Conservation (phyloP, 1,140 invertebrate genomes). For the Chionoecetes opilio region DNA sequence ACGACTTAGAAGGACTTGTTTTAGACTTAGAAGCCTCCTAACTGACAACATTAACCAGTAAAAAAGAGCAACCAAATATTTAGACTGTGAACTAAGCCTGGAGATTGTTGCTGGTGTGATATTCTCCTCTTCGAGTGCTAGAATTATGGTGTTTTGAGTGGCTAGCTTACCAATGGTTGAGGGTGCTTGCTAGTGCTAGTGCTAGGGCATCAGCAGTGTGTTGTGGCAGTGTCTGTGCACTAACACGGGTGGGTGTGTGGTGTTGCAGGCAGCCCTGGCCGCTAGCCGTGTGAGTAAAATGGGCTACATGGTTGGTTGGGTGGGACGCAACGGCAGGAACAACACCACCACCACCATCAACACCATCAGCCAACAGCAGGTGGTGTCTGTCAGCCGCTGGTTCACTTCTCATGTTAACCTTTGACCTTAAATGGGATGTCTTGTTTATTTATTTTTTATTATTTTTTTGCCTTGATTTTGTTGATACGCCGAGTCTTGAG, state of each 20-base stretch:
- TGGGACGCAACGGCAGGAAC: slow-evolving; percentile 77
- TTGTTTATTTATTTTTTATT: background rate
- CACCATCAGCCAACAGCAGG: slow-evolving; percentile 71
- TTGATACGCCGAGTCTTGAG: background rate
- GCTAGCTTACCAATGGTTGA: slow-evolving; percentile 60
- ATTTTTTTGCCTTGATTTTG: background rate
- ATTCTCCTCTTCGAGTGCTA: too few species aligned
- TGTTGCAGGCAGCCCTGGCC: slow-evolving; percentile 79
- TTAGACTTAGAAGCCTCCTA: too few species aligned
- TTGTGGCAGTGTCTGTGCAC: slow-evolving; percentile 50
- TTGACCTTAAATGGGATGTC: background rate
- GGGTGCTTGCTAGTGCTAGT: slow-evolving; percentile 64
- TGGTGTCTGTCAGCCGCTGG: slow-evolving; percentile 61
- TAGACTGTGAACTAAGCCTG: too few species aligned
- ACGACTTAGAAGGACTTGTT: too few species aligned
- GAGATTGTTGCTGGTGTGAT: too few species aligned
- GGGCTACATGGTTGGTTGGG: slow-evolving; percentile 79
- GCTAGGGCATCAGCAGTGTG: background rate
- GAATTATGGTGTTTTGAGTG: background rate
- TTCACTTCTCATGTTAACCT: slow-evolving; percentile 52
- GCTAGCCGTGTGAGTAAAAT: slow-evolving; percentile 79
- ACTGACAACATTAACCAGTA: too few species aligned
- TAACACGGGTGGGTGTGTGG: slow-evolving; percentile 77
- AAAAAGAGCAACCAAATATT: too few species aligned
- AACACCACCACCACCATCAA: slow-evolving; percentile 68